Percentiles rank a stretch among this genome's conserved stretches.
Conservation (phyloP, 2,888 invertebrate genomes). For the Chromoteleia sp. region DNA sequence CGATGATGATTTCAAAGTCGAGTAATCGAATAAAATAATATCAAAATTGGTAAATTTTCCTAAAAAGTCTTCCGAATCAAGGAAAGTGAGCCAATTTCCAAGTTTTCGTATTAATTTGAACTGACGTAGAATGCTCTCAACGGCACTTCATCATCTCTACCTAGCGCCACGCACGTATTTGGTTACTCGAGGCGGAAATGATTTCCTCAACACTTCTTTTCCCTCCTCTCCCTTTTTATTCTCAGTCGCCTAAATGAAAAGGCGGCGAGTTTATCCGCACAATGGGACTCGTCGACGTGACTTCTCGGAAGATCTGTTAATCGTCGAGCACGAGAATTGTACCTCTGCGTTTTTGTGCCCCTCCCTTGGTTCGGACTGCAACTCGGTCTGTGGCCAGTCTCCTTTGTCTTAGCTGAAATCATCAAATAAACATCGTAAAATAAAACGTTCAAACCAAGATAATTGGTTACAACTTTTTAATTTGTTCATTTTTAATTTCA, state of each 20-base stretch:
- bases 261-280: slow-evolving; percentile 61
- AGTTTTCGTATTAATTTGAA: slow-evolving; percentile 3
- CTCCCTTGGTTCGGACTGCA: background rate
- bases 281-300: slow-evolving; percentile 66
- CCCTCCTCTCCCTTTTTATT: slow-evolving; percentile 45
- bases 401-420: slow-evolving; percentile 14
- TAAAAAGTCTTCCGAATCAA: no score
- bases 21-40: no score
- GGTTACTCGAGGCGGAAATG: slow-evolving; percentile 32
- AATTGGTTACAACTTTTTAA: no score
- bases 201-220: slow-evolving; percentile 42
- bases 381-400: background rate
- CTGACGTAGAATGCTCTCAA: background rate
- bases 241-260: slow-evolving; percentile 70
- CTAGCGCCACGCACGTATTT: slow-evolving; percentile 8
- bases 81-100: background rate
- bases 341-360: slow-evolving; percentile 18
- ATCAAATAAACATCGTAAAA: background rate
- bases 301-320: slow-evolving; percentile 61
- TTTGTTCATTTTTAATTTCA: no score
- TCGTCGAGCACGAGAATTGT: slow-evolving; percentile 37
- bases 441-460: no score
- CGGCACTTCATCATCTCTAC: background rate
- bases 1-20: no score
- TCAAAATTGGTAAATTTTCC: no score